Evolutionary conservation across 2,888 invertebrate species (phyloP), one percentile per base, ranked within the genome.

Genomic region (Onchidella celtica): DNA sequence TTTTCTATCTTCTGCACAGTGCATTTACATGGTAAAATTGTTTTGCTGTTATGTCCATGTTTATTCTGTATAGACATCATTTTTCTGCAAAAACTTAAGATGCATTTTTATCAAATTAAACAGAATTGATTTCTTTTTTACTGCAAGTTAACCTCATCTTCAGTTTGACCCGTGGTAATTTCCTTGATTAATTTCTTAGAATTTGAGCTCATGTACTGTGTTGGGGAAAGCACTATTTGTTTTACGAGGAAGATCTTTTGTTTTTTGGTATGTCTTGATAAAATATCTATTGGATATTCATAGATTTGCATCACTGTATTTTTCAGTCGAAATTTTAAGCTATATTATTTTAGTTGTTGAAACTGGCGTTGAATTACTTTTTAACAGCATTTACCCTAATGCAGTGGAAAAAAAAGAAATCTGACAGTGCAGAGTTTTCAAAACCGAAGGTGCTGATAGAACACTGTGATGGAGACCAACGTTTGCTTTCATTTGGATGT

Each of bases 401-500:
- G 81, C 63, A 61, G 69, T 81, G 81, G 81, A 76, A 76, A 24
- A 81, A 40, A 36, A 76, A 55, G n/a, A 74, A 68, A 36, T 4
- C 17, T 21, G 65, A 74, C 24, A 21, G 21, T 3, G 11, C 63
- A 24, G 81, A 69, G 2, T 81, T 75, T 34, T 47, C 76, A n/a
- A 61, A 70, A 36, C 81, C 81, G 3, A 68, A 76, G 47, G 36
- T 76, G 32, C 34, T 81, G 55, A 76, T 81, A 61, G 55, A 76
- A 47, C 29, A 81, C 1, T 84, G 82, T 66, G 47, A 69, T 34
- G n/a, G 68, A 11, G 76, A 84, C 38, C 74, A 72, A 32, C 77
- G 78, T 29, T 65, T 68, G 24, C 75, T 84, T 36, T 77, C 84
- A 4, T 72, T 69, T 78, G 84, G 84, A 24, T 84, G 84, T 63